Percentiles rank a stretch among this genome's conserved stretches.
Evolutionary conservation across 2,888 invertebrate genomes (phyloP).

Genomic region (Callosobruchus maculatus): DNA sequence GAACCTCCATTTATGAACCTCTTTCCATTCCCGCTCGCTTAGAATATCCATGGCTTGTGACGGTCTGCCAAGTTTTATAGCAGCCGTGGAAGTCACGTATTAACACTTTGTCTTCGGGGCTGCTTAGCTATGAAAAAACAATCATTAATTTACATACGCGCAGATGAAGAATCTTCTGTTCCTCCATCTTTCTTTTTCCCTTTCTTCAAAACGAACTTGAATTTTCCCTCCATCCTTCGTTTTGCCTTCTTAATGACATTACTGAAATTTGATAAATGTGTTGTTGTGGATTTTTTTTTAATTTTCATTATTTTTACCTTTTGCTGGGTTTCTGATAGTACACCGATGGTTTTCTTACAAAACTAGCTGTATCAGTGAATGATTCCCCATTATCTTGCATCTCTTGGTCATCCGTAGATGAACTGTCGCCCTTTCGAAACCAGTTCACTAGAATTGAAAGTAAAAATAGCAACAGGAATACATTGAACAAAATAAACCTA

Average conservation of each 20-base stretch:
- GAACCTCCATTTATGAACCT: no score
- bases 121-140: neutral
- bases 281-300: neutral
- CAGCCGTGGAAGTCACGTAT: no score
- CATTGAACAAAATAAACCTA: no score
- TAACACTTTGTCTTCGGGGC: no score
- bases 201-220: slow-evolving; percentile 80
- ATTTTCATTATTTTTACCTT: slow-evolving; percentile 20
- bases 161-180: slow-evolving; percentile 78
- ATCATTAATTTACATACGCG: slow-evolving; percentile 55
- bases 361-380: slow-evolving; percentile 50
- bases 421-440: slow-evolving; percentile 55
- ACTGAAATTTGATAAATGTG: slow-evolving; percentile 21
- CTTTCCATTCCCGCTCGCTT: no score
- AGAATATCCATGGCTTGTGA: no score
- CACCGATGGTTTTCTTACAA: slow-evolving; percentile 48
- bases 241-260: slow-evolving; percentile 75
- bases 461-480: neutral
- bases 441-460: slow-evolving; percentile 51
- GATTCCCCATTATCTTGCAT: slow-evolving; percentile 50
- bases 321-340: slow-evolving; percentile 45
- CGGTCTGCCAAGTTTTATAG: no score
- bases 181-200: slow-evolving; percentile 87
- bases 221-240: slow-evolving; percentile 83
- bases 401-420: slow-evolving; percentile 52